Conservation (phyloP, 2,113 vertebrate genomes). For the Chaetodon trifascialis region DNA sequence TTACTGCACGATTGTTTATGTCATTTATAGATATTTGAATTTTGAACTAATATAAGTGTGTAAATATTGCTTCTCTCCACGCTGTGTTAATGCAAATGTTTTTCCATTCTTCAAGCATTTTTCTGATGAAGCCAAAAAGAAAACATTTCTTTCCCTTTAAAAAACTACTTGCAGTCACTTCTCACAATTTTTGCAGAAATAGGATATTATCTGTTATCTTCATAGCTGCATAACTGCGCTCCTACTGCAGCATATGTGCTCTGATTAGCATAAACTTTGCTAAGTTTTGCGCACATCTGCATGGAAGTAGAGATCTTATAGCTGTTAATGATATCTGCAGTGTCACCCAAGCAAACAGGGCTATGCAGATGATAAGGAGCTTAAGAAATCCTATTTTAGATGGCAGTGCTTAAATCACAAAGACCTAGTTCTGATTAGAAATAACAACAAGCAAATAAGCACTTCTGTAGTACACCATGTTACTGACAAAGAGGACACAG, state of each 20-base stretch:
- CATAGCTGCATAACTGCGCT: not conserved
- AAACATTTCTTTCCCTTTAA: not conserved
- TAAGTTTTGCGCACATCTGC: conserved; percentile 21
- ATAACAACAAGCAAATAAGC: conserved; percentile 36
- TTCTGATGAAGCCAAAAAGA: not conserved
- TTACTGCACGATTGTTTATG: not conserved
- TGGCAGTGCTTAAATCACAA: not conserved
- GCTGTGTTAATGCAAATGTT: not conserved
- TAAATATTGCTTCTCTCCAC: conserved; percentile 21
- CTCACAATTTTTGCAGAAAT: conserved; percentile 5
- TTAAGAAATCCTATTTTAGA: conserved; percentile 1
- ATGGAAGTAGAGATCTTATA: conserved; percentile 1
- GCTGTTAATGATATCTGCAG: conserved; percentile 28
- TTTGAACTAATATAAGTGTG: not conserved
- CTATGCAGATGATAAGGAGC: conserved; percentile 5
- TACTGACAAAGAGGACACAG: conserved; percentile 21
- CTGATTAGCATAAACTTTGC: conserved; percentile 9
- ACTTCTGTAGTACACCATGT: conserved; percentile 1
- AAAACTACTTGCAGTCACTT: not conserved
- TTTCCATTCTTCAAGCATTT: conserved; percentile 4
- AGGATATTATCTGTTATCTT: conserved; percentile 24
- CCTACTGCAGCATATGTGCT: not conserved
- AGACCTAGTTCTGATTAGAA: conserved; percentile 39
- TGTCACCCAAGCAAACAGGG: conserved; percentile 27
- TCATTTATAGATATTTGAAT: conserved; percentile 7